Evolutionary conservation across 2,113 vertebrate species (phyloP).

Genomic region (Gallinago media): DNA sequence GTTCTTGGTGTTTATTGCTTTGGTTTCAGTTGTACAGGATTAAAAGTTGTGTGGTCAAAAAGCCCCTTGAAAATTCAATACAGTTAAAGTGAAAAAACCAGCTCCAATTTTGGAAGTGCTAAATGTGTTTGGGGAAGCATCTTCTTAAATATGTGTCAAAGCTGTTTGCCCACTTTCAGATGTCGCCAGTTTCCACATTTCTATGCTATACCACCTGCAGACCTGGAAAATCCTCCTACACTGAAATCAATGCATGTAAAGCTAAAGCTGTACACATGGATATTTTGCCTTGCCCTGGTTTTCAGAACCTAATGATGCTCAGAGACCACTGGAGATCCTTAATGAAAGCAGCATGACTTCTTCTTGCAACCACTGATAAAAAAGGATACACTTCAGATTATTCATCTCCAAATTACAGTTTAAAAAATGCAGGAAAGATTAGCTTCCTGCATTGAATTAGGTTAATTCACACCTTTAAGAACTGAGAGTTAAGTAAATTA

Average conservation of each 20-base stretch:
- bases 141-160: background rate
- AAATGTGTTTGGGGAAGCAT: background rate
- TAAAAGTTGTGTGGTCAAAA: background rate
- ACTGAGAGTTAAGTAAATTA: background rate
- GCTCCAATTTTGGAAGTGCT: background rate
- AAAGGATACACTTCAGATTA: background rate
- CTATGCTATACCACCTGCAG: background rate
- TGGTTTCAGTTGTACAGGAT: background rate
- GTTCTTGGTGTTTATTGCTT: background rate
- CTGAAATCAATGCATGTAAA: background rate
- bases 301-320: background rate
- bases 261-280: background rate
- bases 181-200: background rate
- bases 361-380: background rate
- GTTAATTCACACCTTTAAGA: background rate
- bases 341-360: background rate
- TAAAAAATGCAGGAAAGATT: background rate
- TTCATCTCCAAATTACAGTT: background rate
- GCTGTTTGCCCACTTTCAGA: slow-evolving; percentile 9
- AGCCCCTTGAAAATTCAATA: background rate
- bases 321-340: background rate
- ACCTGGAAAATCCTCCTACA: background rate
- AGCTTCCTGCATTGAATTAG: background rate
- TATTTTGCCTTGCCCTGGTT: background rate
- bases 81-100: background rate